Evolutionary conservation across 2,888 invertebrate species (phyloP), one percentile per base, ranked within the genome.

Genomic region (Lacanobia oleracea): DNA sequence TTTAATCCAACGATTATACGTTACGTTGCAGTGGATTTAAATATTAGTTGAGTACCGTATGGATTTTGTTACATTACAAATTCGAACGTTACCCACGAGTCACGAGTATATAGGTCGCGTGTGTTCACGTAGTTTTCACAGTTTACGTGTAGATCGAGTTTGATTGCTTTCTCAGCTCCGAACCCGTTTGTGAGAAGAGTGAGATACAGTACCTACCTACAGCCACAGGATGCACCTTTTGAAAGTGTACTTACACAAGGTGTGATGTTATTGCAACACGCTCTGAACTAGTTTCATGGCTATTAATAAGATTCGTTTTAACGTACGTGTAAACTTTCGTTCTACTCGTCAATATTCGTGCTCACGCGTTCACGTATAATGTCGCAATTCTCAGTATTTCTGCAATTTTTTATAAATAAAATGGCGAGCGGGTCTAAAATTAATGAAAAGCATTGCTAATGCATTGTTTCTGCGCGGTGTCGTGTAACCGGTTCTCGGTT

Each of bases 391-490:
- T 76, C 61, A 62, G 79, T 80, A 81, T 84, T 84, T 82, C 83
- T 86, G 86, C 86, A 87, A 86, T 87, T 91, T 89, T 88, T 89
- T 87, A 88, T 88, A 91, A 88, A 90, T 88, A 87, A 91, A 82
- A 87, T 88, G 82, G 82, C 81, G 82, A 83, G 84, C 84, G 83
- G 86, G 85, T 89, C 88, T 91, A 86, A 91, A 91, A 91, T 92
- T 92, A 91, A 93, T 93, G 90, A 92, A 92, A 91, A 91, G 89
- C 91, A 91, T 91, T 89, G 90, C 89, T 90, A 92, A 92, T 91
- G 91, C 92, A 92, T 93, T 93, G 93, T 93, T 93, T 92, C 90
- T 92, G 90, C 89, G 91, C 92, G 91, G 91, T 91, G 90, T 94
- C 93, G 91, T 91, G 92, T 93, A 92, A 93, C 93, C 93, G 92